Evolutionary conservation across 1,140 invertebrate species (phyloP), one percentile per base, ranked within the genome.

Genomic region (Drosophila ohnishii): DNA sequence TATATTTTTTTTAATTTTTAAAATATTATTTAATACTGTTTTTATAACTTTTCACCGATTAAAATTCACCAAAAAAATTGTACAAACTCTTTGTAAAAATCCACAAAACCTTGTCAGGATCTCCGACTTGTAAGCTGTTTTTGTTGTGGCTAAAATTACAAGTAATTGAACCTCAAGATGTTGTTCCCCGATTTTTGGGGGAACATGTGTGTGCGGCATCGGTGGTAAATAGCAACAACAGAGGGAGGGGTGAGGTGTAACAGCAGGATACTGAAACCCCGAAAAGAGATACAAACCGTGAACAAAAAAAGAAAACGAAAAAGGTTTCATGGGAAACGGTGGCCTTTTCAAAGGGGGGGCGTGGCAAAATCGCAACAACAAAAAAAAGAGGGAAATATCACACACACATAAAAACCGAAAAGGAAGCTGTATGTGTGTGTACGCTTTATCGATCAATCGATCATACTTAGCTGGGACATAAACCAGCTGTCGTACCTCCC

Each of bases 131-230:
- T 75, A 39, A 75, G 73, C 56, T 82, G 74, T 74, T 50, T 75
- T 71, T 75, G 82, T 76, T 86, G 79, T 72, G 83, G 83, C 83
- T 86, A 80, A 86, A 86, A 86, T 86, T 86, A 87, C 83, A 87
- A 83, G 83, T 86, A 86, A 86, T 87, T 86, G 83, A 86, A 87
- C 79, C 79, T 78, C 66, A 73, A 78, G 60, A 74, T 67, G 79
- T 53, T 62, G 70, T 64, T 70, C 25, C 30, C 14, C 44, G 57
- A 22, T 58, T 48, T 53, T 32, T 48, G 14, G 22, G 50, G 59
- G 40, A 82, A 82, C 80, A 83, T 83, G 80, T 83, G 80, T 83
- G 78, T 86, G 82, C 75, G 75, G 75, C 75, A 78, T 69, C 78
- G 77, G 70, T 65, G 51, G 83, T 57, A 64, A 72, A 59, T 55